Base-by-base conservation (phyloP, 2,797 vertebrate species). In the Fistularia commersonii region DNA sequence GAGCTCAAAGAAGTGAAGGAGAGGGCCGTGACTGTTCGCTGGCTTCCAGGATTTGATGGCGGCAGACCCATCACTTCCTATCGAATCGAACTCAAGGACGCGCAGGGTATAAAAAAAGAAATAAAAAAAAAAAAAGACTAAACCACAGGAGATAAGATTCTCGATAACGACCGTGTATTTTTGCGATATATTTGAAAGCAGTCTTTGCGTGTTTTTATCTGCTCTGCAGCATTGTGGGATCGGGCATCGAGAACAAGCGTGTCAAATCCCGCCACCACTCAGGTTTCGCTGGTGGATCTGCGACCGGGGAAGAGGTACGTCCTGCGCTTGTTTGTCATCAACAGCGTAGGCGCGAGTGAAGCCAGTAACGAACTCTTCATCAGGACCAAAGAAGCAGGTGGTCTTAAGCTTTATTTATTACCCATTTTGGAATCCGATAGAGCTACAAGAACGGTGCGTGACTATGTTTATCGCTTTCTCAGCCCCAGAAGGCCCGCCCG, bases 331-430 rank as follows among this genome's bases (percentile, higher is more conserved):
- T 87, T 83, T 50, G 74, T 65, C 0, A 7, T 47, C 42, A 88
- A 86, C 57, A 72, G 13, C n/a, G 10, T 76, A 36, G 84, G 86
- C 45, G 48, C 48, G 41, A 87, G 86, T 7, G 59, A 72, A 4
- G 0, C 57, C 64, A 88, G 86, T 62, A 85, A 88, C 4, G 64
- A 81, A 6, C 55, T 87, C 13, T 75, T 60, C 1, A 23, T 87
- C 12, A 80, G 66, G 8, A 83, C 77, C 0, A 79, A 74, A 60
- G 86, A 88, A 86, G 75, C 78, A 77, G 84, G 86, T 87, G 66
- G 9, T 40, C 40, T 41, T 14, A 0, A 0, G 9, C 33, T 11
- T 12, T 3, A 11, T 31, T 56, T n/a, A 10, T 11, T 6, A 9
- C 33, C 32, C 31, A 8, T 3, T 31, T 39, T 11, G 35, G 23